phyloP scores from a whole-genome alignment of 2,888 invertebrate genomes.

The Drosophila putrida region DNA sequence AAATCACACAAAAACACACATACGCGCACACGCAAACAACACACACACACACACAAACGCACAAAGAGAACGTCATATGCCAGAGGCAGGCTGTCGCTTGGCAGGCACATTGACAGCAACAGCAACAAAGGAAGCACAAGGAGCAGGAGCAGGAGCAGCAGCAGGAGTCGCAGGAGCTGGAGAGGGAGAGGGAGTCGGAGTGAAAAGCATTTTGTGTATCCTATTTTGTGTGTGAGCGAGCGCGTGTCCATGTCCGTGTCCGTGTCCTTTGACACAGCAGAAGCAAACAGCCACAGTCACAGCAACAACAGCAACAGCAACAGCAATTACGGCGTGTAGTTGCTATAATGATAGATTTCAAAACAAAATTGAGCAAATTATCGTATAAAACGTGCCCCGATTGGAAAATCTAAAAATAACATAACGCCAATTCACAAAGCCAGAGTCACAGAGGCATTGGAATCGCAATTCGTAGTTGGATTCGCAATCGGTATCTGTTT shows the following conservation, averaged over 20 bases:
- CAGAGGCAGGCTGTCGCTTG: constrained; percentile 72
- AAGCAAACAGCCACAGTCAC: constrained; percentile 28
- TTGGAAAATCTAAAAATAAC: constrained; percentile 69
- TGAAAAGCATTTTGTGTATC: constrained; percentile 77
- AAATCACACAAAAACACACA: constrained; percentile 47
- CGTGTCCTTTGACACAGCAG: constrained; percentile 38
- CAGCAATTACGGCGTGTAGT: constrained; percentile 66
- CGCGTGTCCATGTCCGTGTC: constrained; percentile 54
- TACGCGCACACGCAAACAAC: constrained; percentile 26
- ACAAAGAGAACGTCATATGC: constrained; percentile 76
- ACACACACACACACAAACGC: constrained; percentile 31
- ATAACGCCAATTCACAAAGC: constrained; percentile 11
- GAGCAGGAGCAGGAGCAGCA: constrained; percentile 15
- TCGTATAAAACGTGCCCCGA: constrained; percentile 64
- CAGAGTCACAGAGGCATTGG: not conserved
- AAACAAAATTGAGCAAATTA: constrained; percentile 78
- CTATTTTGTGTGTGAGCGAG: constrained; percentile 72
- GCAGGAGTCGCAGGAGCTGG: constrained; percentile 26
- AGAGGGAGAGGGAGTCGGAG: constrained; percentile 42
- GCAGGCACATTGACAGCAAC: constrained; percentile 61
- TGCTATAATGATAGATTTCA: constrained; percentile 77
- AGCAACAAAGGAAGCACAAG: constrained; percentile 44
- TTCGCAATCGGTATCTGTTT: constrained; percentile 11
- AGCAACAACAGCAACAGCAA: constrained; percentile 23
- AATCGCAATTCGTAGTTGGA: constrained; percentile 6